These are phyloP conservation scores for Bagarius yarrelli DNA, from an alignment of 2,113 vertebrate species.

Conservation along the genomic window DNA sequence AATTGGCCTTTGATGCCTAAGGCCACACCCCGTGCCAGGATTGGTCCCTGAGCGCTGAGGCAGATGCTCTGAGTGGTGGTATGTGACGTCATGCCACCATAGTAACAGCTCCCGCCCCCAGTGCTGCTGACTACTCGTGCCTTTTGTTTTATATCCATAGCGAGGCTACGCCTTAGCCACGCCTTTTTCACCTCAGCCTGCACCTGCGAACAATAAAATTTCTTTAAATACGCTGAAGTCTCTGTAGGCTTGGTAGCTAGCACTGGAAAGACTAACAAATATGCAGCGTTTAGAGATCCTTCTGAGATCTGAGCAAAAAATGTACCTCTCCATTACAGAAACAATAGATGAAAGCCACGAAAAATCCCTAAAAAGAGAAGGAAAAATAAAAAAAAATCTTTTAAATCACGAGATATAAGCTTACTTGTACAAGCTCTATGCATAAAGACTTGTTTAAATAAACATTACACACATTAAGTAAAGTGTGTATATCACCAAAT, in stretches of 20 bases:
- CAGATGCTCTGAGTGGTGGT: slow-evolving; percentile 75
- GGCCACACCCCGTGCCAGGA: slow-evolving; percentile 44
- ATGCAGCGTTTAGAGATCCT: not conserved
- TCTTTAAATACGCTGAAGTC: not conserved
- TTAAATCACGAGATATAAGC: not conserved
- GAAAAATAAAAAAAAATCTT: not conserved
- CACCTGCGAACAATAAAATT: slow-evolving; percentile 61
- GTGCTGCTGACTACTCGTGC: slow-evolving; percentile 72
- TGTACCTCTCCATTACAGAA: slow-evolving; percentile 83
- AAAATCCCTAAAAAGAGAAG: slow-evolving; percentile 71
- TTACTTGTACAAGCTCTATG: not conserved
- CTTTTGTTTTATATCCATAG: slow-evolving; percentile 76
- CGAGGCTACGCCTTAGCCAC: slow-evolving; percentile 74
- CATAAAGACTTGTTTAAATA: not conserved
- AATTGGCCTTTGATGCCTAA: slow-evolving; percentile 42
- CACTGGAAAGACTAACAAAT: not conserved
- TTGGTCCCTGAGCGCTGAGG: slow-evolving; percentile 61
- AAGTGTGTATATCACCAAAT: not conserved
- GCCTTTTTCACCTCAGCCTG: slow-evolving; percentile 80
- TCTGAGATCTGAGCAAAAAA: not conserved
- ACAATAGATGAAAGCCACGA: slow-evolving; percentile 83
- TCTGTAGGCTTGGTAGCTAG: not conserved
- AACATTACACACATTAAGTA: not conserved
- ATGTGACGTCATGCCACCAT: slow-evolving; percentile 78
- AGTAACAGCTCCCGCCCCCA: slow-evolving; percentile 74